Base-by-base conservation (phyloP, 2,113 vertebrate genomes). In the Percopsis transmontana region DNA sequence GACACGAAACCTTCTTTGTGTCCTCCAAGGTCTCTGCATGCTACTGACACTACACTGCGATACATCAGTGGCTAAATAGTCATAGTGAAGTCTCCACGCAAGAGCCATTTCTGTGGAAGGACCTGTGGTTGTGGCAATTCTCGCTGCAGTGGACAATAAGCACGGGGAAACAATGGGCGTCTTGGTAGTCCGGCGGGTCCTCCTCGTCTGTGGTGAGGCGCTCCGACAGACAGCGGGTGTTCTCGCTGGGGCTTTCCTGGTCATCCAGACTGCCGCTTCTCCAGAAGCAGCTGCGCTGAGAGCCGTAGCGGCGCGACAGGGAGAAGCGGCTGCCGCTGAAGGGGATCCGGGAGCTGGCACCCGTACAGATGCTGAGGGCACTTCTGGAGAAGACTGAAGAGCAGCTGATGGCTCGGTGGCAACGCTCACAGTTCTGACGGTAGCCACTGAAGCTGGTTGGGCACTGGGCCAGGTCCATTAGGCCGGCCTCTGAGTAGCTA, bases 381-480 rank as follows among this genome's bases (percentile, higher is more conserved):
- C 96, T 98, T 76, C 97, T 94, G 57, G 97, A 98, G 87, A 98
- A 98, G 64, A 98, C 96, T 1, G 97, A 98, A 27, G 97, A 98
- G 86, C 95, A 97, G 90, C 97, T 98, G 87, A 94, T 94, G 44
- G 96, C 94, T 60, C 95, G 91, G 85, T 96, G 96, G 85, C 97
- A 98, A 52, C 94, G 91, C 77, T 97, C 95, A 0, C 97, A 97
- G 89, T 97, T 97, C 90, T 96, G 96, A 65, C 96, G 90, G 57
- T 90, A 88, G 2, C 93, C 91, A 14, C 92, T 70, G 75, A 93
- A 94, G 2, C 85, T 85, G 57, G 95, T 76, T 0, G 95, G 93
- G 23, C 94, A 90, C 68, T 93, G 95, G 11, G 94, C 95, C 72
- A 98, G 87, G 83, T 98, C 97, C 95, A 98, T 98, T 58, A 98